Evolutionary conservation across 2,113 vertebrate species (phyloP).

Genomic region (Globicephala melas): DNA sequence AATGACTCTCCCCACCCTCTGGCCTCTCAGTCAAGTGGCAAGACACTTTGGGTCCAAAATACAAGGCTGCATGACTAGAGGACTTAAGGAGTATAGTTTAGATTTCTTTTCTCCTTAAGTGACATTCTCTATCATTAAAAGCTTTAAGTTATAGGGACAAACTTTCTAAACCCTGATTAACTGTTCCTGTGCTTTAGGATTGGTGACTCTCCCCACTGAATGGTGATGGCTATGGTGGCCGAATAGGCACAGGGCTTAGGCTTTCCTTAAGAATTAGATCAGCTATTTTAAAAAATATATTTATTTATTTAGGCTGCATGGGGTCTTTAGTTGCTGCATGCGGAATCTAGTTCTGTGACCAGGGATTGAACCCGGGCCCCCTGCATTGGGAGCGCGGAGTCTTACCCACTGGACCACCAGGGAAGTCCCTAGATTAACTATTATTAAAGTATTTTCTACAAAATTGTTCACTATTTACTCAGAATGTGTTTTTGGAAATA

Average conservation of each 20-base stretch:
- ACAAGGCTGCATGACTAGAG: neutral
- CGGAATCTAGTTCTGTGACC: too few relatives aligned
- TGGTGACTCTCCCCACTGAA: neutral
- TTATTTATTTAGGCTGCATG: too few relatives aligned
- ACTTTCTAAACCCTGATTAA: neutral
- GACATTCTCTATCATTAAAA: neutral
- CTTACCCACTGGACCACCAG: too few relatives aligned
- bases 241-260: neutral
- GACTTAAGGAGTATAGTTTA: neutral
- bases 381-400: too few relatives aligned
- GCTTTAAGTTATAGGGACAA: neutral
- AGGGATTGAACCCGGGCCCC: too few relatives aligned
- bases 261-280: neutral
- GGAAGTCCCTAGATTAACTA: neutral
- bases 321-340: too few relatives aligned
- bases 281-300: fast-evolving
- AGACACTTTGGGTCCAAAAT: neutral
- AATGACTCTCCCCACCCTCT: neutral
- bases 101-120: neutral
- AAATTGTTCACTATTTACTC: neutral
- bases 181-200: neutral
- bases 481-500: neutral
- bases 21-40: neutral
- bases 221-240: neutral
- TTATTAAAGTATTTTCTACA: neutral